Base-by-base conservation (phyloP, 2,888 invertebrate genomes). In the Heliconius sara region DNA sequence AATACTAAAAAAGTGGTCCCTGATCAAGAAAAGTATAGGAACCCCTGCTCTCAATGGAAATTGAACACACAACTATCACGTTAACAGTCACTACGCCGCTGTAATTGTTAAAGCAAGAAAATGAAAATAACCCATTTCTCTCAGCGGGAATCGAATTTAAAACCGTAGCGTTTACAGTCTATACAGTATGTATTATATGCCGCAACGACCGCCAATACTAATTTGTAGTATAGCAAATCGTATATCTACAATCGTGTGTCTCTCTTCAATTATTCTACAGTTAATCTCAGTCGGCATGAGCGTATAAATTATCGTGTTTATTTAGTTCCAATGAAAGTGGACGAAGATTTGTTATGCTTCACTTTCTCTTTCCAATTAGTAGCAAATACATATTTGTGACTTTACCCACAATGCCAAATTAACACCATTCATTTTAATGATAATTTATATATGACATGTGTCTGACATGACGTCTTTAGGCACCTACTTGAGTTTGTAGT, bases 301-400 rank as follows among this genome's bases (percentile, higher is more conserved):
- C 70, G 73, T 65, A 78, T 80, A 80, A 71, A 79, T 78, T 78
- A 78, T 80, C 57, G 65, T 82, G 70, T 81, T 81, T 79, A 77
- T 47, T 73, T 74, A 68, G 68, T 79, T 77, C 73, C 63, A 79
- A 81, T 79, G 76, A 81, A 76, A 79, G 73, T 63, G 70, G 68
- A 77, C 52, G 78, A 73, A 79, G 76, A 79, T 76, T 57, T 60
- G 60, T 79, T 73, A 79, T 81, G 76, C 75, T 70, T 43, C 52
- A 79, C 81, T 81, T 81, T 81, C 81, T 76, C 76, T 77, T 57
- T n/a, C 5, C 70, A 78, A 78, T 80, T 70, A 70, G 65, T 63
- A 47, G 65, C 3, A 71, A 16, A 43, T 13, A 72, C 25, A 34
- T n/a, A 57, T 73, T 73, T 73, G 72, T 57, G 30, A 30, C 5